phyloP scores from a whole-genome alignment of 2,113 vertebrate species.

The Pithys albifrons region DNA sequence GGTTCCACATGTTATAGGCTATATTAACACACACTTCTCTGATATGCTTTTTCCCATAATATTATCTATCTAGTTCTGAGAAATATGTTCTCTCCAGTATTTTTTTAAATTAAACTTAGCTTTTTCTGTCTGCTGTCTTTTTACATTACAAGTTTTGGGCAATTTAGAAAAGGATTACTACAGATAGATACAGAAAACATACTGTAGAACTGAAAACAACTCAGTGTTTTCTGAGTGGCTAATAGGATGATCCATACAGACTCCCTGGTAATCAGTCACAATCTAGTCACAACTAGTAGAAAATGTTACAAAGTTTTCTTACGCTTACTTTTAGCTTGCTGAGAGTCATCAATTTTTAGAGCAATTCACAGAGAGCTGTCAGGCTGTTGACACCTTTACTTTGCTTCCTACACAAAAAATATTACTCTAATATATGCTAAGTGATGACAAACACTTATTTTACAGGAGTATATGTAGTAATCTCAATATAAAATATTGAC shows the following conservation, averaged over 20 bases:
- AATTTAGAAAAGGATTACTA: not conserved
- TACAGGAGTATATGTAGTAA: not conserved
- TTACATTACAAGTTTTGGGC: not conserved
- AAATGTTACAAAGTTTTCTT: not conserved
- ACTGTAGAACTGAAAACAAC: not conserved
- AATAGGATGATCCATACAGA: not conserved
- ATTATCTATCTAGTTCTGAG: not conserved
- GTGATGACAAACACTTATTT: not conserved
- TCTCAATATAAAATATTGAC: not conserved
- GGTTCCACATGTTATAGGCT: not conserved
- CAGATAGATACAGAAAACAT: not conserved
- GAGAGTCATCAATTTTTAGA: not conserved
- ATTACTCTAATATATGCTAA: not conserved
- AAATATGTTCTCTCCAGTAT: not conserved
- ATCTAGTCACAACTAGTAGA: not conserved
- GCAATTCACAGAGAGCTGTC: not conserved
- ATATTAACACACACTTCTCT: not conserved
- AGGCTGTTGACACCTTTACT: not conserved
- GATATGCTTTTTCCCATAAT: not conserved
- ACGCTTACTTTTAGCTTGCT: not conserved
- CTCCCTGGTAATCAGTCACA: not conserved
- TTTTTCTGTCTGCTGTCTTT: not conserved
- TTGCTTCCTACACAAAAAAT: not conserved
- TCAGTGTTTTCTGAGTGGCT: not conserved
- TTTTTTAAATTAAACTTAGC: not conserved